These are phyloP conservation scores for Narcine bancroftii DNA, from an alignment of 2,113 vertebrate species.

Conservation along the genomic window DNA sequence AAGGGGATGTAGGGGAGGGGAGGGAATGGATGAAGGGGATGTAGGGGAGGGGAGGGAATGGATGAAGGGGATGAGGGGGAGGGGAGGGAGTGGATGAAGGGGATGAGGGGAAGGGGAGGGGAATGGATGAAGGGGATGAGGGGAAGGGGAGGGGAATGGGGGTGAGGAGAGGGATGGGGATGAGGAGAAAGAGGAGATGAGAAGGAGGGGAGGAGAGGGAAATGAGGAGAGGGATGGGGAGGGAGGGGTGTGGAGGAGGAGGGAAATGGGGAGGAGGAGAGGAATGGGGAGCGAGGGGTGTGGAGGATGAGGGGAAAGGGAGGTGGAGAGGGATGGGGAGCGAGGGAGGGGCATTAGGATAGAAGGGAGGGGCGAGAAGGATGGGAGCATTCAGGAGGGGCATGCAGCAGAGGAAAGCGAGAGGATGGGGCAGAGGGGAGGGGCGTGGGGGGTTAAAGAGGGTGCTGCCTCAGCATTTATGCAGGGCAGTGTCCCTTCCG, in stretches of 20 bases:
- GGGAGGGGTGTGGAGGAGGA: not conserved
- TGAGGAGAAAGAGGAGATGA: slow-evolving; percentile 36
- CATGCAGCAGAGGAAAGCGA: not conserved
- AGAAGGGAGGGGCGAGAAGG: not conserved
- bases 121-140: slow-evolving; percentile 33
- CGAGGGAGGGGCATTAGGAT: not conserved
- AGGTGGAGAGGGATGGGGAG: not conserved
- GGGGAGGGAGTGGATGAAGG: not conserved
- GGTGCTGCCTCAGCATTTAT: not conserved
- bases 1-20: not conserved
- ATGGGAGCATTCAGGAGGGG: too few relatives aligned
- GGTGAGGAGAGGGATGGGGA: not conserved
- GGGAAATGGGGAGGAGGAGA: not conserved
- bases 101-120: slow-evolving; percentile 41
- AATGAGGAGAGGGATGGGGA: too few relatives aligned
- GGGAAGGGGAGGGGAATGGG: too few relatives aligned
- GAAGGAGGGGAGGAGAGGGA: not conserved
- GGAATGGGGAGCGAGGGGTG: not conserved
- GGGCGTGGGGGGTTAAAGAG: slow-evolving; percentile 40
- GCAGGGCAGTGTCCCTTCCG: too few relatives aligned
- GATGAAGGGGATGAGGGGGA: not conserved
- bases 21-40: not conserved
- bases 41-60: slow-evolving; percentile 31
- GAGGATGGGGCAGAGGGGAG: slow-evolving; percentile 36
- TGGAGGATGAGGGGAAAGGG: not conserved